phyloP scores from a whole-genome alignment of 2,797 vertebrate species.

The Craterocephalus amniculus region DNA sequence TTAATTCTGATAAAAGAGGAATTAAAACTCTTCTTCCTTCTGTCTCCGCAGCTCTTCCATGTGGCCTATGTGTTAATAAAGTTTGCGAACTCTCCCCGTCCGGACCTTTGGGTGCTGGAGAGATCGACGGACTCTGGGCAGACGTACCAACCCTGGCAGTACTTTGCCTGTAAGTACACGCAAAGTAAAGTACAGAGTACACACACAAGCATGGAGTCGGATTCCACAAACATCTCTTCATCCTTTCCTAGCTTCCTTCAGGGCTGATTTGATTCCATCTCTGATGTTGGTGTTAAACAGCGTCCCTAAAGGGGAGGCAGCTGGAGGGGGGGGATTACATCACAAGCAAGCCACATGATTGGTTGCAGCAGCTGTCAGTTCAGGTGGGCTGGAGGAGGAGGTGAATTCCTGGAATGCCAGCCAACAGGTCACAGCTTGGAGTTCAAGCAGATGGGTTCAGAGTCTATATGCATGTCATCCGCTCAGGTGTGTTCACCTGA shows the following conservation, averaged over 20 bases:
- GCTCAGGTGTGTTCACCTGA: too few relatives aligned
- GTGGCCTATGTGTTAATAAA: conserved; percentile 97
- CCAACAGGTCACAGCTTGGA: conserved; percentile 62
- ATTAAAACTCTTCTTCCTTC: too few relatives aligned
- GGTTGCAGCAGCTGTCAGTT: conserved; percentile 58
- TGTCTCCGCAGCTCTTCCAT: conserved; percentile 90
- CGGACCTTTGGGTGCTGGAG: conserved; percentile 97
- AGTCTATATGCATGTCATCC: conserved; percentile 5
- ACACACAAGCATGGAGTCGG: too few relatives aligned
- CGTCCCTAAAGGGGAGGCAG: background rate
- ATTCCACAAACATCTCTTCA: conserved; percentile 51
- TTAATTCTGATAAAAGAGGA: too few relatives aligned
- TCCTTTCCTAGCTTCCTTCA: conserved; percentile 18
- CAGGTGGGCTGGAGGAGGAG: conserved; percentile 50
- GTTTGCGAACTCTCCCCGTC: conserved; percentile 96
- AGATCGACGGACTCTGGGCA: conserved; percentile 90
- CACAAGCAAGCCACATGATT: conserved; percentile 51
- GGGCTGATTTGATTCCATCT: conserved; percentile 27
- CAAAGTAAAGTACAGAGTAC: too few relatives aligned
- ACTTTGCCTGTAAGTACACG: conserved; percentile 96
- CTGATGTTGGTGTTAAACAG: conserved; percentile 24
- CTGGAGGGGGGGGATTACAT: conserved; percentile 28
- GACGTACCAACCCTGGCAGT: conserved; percentile 95
- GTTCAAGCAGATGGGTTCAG: conserved; percentile 20
- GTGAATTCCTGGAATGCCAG: conserved; percentile 61